Base-by-base conservation (phyloP, 2,888 invertebrate genomes). In the Synanthedon myopaeformis region DNA sequence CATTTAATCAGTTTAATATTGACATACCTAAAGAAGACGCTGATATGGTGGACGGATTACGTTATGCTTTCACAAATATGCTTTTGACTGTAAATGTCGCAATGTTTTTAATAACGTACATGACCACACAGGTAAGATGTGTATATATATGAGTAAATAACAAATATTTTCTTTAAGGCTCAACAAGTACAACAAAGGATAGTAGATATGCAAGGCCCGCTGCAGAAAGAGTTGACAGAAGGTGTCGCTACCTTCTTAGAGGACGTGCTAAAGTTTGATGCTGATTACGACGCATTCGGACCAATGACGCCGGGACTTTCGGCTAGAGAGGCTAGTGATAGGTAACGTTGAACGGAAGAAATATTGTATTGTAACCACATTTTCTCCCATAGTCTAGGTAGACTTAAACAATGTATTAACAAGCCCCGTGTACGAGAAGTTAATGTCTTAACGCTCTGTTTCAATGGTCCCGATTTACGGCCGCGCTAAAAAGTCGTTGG, bases 261-360 rank as follows among this genome's bases (percentile, higher is more conserved):
- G 14, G 93, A 93, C 56, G 92, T 95, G 3, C 74, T 89, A 23
- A 82, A 90, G 55, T 95, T 94, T 66, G 92, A 94, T 67, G 70
- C 69, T 0, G 94, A 94, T 64, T 95, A 92, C 68, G 92, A 93
- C 13, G 66, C 82, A n/a, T 91, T 89, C 67, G 97, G 97, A 1
- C 97, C 97, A 0, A 94, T 96, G 95, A 90, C 93, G 1, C 91
- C 93, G 4, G 96, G 95, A 1, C 89, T 97, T 35, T 82, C 92
- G 1, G 95, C 96, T 0, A 90, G 93, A 61, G 96, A 96, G 79
- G 96, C 96, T 17, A 95, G 95, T 63, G 95, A 96, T 74, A 90
- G 94, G 85, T 91, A 74, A 53, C 49, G 14, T 35, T 35, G 10
- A 35, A 35, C 35, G 8, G 10, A 35, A 35, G 10, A 35, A 35